A percentile compares a stretch with the other conserved stretches of the same genome.
phyloP scores from a whole-genome alignment of 2,113 vertebrate species.

The Xiphias gladius region DNA sequence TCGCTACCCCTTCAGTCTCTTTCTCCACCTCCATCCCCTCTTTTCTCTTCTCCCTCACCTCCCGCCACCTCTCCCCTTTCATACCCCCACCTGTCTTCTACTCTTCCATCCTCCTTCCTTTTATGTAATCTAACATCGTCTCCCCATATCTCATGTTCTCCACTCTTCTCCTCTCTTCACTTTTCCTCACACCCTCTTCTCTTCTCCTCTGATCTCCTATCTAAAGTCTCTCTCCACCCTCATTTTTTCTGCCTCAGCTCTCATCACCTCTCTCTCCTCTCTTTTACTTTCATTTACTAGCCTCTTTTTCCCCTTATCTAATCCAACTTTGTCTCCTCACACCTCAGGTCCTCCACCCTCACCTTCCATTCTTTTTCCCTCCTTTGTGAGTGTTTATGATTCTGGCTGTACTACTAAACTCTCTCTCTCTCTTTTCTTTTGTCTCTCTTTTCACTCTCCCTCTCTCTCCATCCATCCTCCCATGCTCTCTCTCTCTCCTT shows the following conservation, averaged over 20 bases:
- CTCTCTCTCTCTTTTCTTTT: conserved; percentile 52
- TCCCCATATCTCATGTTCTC: conserved; percentile 68
- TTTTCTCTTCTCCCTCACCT: not conserved
- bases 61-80: not conserved
- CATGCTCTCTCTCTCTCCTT: conserved; percentile 38
- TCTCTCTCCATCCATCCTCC: conserved; percentile 44
- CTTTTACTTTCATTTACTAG: not conserved
- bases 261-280: not conserved
- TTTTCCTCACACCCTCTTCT: not conserved
- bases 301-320: not conserved
- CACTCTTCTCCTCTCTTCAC: conserved; percentile 47
- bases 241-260: not conserved
- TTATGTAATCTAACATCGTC: conserved; percentile 11
- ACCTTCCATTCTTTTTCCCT: conserved; percentile 15
- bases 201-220: not conserved
- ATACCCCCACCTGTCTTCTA: not conserved
- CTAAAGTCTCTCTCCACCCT: conserved; percentile 54
- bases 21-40: not conserved
- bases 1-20: not conserved
- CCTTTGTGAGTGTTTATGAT: conserved; percentile 32
- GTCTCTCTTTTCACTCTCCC: conserved; percentile 63
- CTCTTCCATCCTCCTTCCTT: conserved; percentile 3
- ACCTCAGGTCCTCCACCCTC: conserved; percentile 4
- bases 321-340: not conserved
- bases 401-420: conserved; percentile 50